Evolutionary conservation across 2,888 invertebrate species (phyloP).

Genomic region (Elaeidobius kamerunicus): DNA sequence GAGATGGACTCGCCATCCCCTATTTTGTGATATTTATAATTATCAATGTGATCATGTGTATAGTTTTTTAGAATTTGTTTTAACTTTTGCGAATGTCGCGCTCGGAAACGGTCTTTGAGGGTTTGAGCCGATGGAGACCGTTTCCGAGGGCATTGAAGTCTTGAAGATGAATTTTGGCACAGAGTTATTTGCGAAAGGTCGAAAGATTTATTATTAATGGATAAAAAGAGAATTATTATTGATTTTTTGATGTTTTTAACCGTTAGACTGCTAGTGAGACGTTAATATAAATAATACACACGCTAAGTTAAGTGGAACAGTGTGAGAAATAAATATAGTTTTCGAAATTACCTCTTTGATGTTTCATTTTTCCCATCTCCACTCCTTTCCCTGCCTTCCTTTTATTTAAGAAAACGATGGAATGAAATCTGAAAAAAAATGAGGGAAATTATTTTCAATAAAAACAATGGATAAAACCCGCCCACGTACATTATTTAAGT

Average conservation of each 20-base stretch:
- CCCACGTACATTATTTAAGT: too few relatives aligned
- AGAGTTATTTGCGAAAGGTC: conserved; percentile 8
- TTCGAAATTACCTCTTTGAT: conserved; percentile 19
- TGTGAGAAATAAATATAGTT: conserved; percentile 25
- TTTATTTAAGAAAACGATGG: too few relatives aligned
- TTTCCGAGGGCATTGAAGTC: background rate
- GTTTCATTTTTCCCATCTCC: background rate
- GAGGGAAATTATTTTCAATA: too few relatives aligned
- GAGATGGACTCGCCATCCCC: conserved; percentile 15
- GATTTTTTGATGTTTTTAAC: conserved; percentile 30
- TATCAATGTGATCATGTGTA: conserved; percentile 31
- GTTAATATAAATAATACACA: conserved; percentile 20
- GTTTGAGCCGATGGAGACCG: background rate
- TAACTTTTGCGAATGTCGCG: background rate
- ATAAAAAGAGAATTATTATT: conserved; percentile 16
- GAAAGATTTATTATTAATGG: conserved; percentile 5
- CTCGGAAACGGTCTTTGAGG: background rate
- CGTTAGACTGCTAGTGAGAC: conserved; percentile 30
- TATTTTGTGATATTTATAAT: conserved; percentile 30
- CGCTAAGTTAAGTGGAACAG: conserved; percentile 23
- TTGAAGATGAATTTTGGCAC: conserved; percentile 8
- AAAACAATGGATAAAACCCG: too few relatives aligned
- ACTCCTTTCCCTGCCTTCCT: too few relatives aligned
- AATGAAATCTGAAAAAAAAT: too few relatives aligned
- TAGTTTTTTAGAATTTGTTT: conserved; percentile 28